Evolutionary conservation across 2,797 vertebrate genomes (phyloP).

Genomic region (Acanthis flammea): DNA sequence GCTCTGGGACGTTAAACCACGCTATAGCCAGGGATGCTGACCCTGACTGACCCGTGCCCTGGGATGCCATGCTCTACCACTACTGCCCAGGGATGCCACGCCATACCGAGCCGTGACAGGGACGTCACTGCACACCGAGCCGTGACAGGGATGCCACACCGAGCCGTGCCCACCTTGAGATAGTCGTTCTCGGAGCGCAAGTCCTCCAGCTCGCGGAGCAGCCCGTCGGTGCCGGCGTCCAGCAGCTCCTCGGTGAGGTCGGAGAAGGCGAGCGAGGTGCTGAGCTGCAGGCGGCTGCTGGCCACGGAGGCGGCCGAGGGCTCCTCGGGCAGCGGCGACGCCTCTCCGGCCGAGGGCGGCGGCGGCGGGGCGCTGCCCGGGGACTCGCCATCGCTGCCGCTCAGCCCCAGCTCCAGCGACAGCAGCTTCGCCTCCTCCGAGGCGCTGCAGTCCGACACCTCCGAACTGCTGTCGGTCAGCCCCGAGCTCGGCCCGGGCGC

Average conservation of each 20-base stretch:
- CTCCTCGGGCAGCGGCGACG: slow-evolving; percentile 81
- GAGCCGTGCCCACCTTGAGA: slow-evolving; percentile 86
- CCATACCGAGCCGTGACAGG: background rate
- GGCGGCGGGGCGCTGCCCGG: slow-evolving; percentile 61
- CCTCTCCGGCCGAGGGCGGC: slow-evolving; percentile 68
- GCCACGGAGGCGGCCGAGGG: slow-evolving; percentile 83
- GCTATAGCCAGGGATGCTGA: background rate
- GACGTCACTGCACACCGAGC: background rate
- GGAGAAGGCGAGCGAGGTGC: slow-evolving; percentile 93
- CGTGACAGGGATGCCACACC: background rate
- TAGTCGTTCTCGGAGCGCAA: slow-evolving; percentile 96
- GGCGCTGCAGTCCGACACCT: slow-evolving; percentile 84
- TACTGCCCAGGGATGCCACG: background rate
- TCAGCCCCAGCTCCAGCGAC: slow-evolving; percentile 82
- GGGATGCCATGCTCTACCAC: background rate
- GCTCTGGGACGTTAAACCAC: background rate
- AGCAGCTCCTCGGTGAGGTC: slow-evolving; percentile 95
- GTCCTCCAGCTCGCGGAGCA: slow-evolving; percentile 91
- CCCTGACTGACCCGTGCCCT: background rate
- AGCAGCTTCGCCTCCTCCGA: slow-evolving; percentile 85
- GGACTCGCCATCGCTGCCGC: slow-evolving; percentile 84
- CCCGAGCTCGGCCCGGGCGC: slow-evolving; percentile 63
- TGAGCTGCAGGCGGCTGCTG: slow-evolving; percentile 90
- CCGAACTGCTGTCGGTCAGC: slow-evolving; percentile 84
- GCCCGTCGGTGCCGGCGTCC: slow-evolving; percentile 88